Evolutionary conservation across 2,888 invertebrate species (phyloP), one percentile per base, ranked within the genome.

Genomic region (Koerneria pararmatus): DNA sequence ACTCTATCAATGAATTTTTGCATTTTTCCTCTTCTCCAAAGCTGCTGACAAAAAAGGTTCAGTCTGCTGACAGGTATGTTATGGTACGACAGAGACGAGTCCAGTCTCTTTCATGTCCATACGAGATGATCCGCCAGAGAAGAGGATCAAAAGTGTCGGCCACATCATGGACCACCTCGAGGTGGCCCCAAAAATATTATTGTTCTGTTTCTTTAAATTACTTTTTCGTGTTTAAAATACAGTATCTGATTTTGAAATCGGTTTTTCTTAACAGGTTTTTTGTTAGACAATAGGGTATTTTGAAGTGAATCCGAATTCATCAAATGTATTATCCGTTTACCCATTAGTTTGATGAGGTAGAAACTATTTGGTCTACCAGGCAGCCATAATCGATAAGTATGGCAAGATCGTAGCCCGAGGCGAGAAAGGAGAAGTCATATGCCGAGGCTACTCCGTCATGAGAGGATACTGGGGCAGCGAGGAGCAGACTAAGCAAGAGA

Each of bases 401-500:
- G 76, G 76, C 6, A 68, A 70, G 37, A 73, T 78, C 41, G 76
- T 78, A 11, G 71, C 76, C 15, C 74, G 78, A 5, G 80, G 80
- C 11, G 74, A 77, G 58, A 74, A 75, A 35, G 80, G 80, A 66
- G 80, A 80, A 65, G 74, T 80, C 24, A 72, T 80, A 60, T 76
- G 78, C 15, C 69, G 80, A 15, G 91, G 91, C 0, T 92, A 91
- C 84, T 85, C 84, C 68, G 88, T 85, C n/a, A 92, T 93, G 91
- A 51, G 74, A 29, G 88, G 89, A 32, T 94, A 94, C 84, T 93
- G 90, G 89, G 87, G 88, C 19, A 91, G 92, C 70, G 88, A 89
- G 1, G 88, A 88, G 69, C 91, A 89, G 83, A 93, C 92, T 0
- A 86, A 83, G 31, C 88, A 90, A 75, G 87, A 87, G 0, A 85